Base-by-base conservation (phyloP, 1,140 invertebrate species). In the Pogonus chalceus region DNA sequence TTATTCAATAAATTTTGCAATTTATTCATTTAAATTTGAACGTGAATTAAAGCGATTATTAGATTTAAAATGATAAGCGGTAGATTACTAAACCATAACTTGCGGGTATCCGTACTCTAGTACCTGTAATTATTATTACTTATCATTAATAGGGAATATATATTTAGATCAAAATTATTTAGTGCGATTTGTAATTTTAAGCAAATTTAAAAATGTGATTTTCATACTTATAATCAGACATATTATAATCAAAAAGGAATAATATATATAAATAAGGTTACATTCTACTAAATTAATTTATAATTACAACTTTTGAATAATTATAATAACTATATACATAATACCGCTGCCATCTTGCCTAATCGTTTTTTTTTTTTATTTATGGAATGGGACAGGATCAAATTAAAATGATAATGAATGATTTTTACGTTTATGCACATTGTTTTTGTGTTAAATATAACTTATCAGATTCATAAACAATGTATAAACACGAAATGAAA, bases 21-120 rank as follows among this genome's bases (percentile, higher is more conserved):
- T 43, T 31, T 31, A 18, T 18, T 43, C 4, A 16, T n/a, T 43
- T 12, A 43, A 43, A 12, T 18, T 12, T n/a, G n/a, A 43, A 4
- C 18, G 37, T 43, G 37, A 43, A 43, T 9, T 43, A 14, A 43
- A 43, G 37, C 37, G 37, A 18, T n/a, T 43, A 43, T 43, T 10
- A 43, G 4, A 12, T 12, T 12, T 43, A n/a, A n/a, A 12, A 43
- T 18, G 9, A 43, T 12, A 43, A 43, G 37, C 37, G 37, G 37
- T 43, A 12, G 37, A 12, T 43, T 43, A 43, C 37, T 43, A 18
- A 43, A 43, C 37, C 37, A 43, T 43, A 43, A 43, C 37, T 43
- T 43, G 37, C 37, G 37, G 18, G 37, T 31, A 18, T 43, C 37
- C 37, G 37, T 43, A 43, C 37, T 43, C 37, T 43, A 43, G 37